Evolutionary conservation across 2,888 invertebrate species (phyloP), one percentile per base, ranked within the genome.

Genomic region (Microctonus aethiopoides): DNA sequence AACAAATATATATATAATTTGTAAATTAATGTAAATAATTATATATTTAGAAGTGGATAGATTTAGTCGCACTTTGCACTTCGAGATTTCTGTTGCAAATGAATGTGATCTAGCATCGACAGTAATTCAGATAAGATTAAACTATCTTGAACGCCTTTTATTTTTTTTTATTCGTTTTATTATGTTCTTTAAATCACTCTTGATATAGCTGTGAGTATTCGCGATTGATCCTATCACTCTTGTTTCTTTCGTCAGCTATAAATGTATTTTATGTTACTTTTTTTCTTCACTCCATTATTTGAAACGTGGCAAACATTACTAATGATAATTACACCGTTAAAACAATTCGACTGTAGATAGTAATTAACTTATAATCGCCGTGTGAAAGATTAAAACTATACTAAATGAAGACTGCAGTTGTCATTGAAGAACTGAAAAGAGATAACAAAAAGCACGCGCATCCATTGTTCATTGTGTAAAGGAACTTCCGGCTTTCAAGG

Each of bases 401-500:
- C 26, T 61, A 52, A 67, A 34, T 34, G 52, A 61, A 62, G 39
- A 56, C n/a, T n/a, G n/a, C 52, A 22, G 57, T 63, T 56, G 46
- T 26, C 22, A 13, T 51, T 34, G 46, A 64, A 24, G 36, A 52
- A 46, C 46, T n/a, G 46, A 59, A 51, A 52, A 22, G 46, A 67
- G 69, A 51, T 69, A 69, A 69, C 69, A 60, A 69, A 52, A 69
- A 52, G 64, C 51, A 24, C 62, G 46, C 62, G 54, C 32, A 46
- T n/a, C 46, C 56, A 64, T 69, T 69, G 64, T 69, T 69, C 68
- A 69, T 69, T 69, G 68, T 69, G 59, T 51, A 9, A 57, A 59
- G 57, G 63, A n/a, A 64, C 56, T 69, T 69, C 69, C 64, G 57
- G 59, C 56, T 64, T 69, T 59, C n/a, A 34, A 59, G 24, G 32